phyloP scores from a whole-genome alignment of 2,113 vertebrate genomes.

The Eretmochelys imbricata region DNA sequence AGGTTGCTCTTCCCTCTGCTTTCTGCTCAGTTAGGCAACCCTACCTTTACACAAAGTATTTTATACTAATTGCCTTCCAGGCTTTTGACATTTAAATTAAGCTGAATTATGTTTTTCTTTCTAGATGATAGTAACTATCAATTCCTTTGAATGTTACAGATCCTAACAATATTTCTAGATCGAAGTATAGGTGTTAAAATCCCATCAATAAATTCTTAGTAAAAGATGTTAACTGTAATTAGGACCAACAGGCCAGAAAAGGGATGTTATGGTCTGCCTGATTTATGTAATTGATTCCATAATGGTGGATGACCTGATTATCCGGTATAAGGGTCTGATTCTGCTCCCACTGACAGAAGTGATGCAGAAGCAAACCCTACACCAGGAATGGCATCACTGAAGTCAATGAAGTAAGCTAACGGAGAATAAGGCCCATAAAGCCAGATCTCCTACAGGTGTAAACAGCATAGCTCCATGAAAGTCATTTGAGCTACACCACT shows the following conservation, averaged over 20 bases:
- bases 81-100: neutral
- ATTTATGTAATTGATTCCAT: neutral
- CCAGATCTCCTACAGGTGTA: neutral
- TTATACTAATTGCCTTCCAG: neutral
- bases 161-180: neutral
- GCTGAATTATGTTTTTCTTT: neutral
- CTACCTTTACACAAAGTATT: neutral
- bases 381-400: neutral
- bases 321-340: neutral
- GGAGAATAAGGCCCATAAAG: neutral
- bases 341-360: neutral
- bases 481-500: neutral
- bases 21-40: neutral
- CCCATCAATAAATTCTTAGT: neutral
- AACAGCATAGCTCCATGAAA: neutral
- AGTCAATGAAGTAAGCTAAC: neutral
- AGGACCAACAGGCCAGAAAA: conserved; percentile 20
- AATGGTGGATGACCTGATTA: neutral
- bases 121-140: neutral
- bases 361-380: neutral
- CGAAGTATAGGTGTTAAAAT: neutral
- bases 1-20: neutral
- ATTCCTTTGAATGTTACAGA: neutral
- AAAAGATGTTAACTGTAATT: neutral
- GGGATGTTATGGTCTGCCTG: neutral